Conservation (phyloP, 2,888 invertebrate genomes). For the Holacanthella duospinosa region DNA sequence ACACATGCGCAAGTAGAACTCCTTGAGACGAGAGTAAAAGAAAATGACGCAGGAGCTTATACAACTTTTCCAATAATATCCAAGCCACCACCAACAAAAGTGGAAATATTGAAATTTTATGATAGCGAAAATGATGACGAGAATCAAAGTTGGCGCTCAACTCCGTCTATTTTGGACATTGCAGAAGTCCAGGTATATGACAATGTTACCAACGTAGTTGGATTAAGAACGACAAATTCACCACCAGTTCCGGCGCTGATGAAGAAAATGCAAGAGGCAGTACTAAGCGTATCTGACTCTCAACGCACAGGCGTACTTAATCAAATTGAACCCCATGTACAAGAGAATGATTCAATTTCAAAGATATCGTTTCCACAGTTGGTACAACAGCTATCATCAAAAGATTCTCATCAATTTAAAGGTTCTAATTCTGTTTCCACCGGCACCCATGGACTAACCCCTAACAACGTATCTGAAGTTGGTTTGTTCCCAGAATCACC, state of each 20-base stretch:
- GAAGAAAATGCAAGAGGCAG: slow-evolving; percentile 31
- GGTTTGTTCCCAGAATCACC: neutral
- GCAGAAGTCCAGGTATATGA: neutral
- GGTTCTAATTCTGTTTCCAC: too few species aligned
- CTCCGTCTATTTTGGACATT: neutral
- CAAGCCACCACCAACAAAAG: neutral
- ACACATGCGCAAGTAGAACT: neutral
- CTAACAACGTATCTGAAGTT: neutral
- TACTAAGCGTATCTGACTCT: neutral
- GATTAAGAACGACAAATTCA: slow-evolving; percentile 8
- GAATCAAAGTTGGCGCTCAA: neutral
- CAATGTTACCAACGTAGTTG: too few species aligned
- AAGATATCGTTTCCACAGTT: too few species aligned
- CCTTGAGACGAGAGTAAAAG: neutral
- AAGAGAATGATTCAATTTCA: too few species aligned
- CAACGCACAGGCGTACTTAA: neutral
- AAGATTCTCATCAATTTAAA: neutral
- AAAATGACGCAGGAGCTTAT: neutral
- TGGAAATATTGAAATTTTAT: neutral
- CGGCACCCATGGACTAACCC: too few species aligned
- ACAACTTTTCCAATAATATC: neutral
- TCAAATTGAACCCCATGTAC: neutral
- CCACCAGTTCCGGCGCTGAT: slow-evolving; percentile 35
- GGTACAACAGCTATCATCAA: neutral
- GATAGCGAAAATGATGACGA: neutral